These are phyloP conservation scores for Augochlorella aurata DNA, from an alignment of 2,888 invertebrate species.

Conservation along the genomic window DNA sequence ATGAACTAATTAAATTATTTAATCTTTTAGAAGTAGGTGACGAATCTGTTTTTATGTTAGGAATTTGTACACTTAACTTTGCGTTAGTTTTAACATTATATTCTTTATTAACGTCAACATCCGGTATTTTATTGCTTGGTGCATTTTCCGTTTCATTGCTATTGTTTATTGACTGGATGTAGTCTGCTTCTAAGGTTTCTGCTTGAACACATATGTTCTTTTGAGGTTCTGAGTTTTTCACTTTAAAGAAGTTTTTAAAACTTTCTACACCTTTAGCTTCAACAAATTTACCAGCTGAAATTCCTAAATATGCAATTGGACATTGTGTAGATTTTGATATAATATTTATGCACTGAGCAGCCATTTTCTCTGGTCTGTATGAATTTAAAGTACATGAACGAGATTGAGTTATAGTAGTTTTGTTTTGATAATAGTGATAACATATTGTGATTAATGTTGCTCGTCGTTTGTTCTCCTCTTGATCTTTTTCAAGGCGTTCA, in stretches of 20 bases:
- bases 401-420: slow-evolving; percentile 81
- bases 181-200: slow-evolving; percentile 39
- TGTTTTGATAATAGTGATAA: slow-evolving; percentile 81
- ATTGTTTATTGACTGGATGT: too few relatives aligned
- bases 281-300: slow-evolving; percentile 83
- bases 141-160: slow-evolving; percentile 9
- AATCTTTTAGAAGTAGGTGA: slow-evolving; percentile 69
- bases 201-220: slow-evolving; percentile 44
- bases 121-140: not conserved
- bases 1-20: slow-evolving; percentile 70
- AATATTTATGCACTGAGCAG: slow-evolving; percentile 86
- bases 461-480: slow-evolving; percentile 90
- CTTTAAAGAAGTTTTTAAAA: slow-evolving; percentile 77
- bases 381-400: slow-evolving; percentile 85
- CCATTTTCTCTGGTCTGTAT: slow-evolving; percentile 87
- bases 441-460: slow-evolving; percentile 91
- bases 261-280: slow-evolving; percentile 72
- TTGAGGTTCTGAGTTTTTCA: slow-evolving; percentile 72
- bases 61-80: slow-evolving; percentile 16
- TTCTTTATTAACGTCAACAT: not conserved
- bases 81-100: slow-evolving; percentile 17
- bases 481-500: slow-evolving; percentile 91
- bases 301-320: slow-evolving; percentile 82
- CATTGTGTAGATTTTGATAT: slow-evolving; percentile 85
- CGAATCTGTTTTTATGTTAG: slow-evolving; percentile 25